Evolutionary conservation across 2,113 vertebrate species (phyloP).

Genomic region (Cheirogaleus medius): DNA sequence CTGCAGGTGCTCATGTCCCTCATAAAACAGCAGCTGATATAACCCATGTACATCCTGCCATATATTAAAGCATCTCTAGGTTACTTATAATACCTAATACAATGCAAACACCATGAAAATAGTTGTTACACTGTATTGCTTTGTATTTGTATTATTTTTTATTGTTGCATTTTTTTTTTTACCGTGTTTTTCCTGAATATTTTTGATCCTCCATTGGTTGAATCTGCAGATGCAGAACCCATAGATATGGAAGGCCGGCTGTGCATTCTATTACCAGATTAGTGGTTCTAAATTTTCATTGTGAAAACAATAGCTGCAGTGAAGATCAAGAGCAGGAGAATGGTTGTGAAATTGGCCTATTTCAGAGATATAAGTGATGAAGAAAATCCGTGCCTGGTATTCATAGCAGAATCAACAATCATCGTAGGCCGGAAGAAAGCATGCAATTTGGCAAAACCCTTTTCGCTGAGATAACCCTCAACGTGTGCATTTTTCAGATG

Average conservation of each 20-base stretch:
- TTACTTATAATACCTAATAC: neutral
- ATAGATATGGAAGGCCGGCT: neutral
- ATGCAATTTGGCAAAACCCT: neutral
- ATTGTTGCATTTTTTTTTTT: neutral
- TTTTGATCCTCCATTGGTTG: neutral
- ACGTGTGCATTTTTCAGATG: accelerated
- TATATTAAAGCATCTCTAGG: neutral
- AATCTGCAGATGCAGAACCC: neutral
- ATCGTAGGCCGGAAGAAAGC: neutral
- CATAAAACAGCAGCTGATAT: neutral
- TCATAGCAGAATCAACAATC: neutral
- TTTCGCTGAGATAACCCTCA: accelerated
- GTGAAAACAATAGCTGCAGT: neutral
- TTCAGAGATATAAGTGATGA: neutral
- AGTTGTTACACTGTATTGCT: neutral
- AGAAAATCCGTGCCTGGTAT: neutral
- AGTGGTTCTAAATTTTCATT: neutral
- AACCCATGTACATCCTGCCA: neutral
- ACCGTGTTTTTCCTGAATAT: neutral
- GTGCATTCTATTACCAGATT: neutral
- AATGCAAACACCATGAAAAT: neutral
- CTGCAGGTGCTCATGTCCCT: neutral
- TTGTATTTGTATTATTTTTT: neutral
- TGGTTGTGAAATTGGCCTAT: neutral
- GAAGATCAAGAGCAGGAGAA: neutral